These are phyloP conservation scores for Zygothrica quintamaculata DNA, from an alignment of 2,888 invertebrate genomes.

Conservation along the genomic window DNA sequence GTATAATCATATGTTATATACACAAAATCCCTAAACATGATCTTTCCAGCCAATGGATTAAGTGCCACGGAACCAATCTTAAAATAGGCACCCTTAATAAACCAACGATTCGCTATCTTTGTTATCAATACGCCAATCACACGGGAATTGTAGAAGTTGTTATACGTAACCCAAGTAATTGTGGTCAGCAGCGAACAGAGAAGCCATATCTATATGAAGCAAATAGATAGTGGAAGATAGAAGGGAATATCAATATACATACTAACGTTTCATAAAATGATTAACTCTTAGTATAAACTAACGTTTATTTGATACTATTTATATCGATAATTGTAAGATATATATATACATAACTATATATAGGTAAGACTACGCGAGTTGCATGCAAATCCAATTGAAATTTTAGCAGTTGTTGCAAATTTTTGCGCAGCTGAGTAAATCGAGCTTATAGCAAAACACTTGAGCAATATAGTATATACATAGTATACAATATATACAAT, in stretches of 20 bases:
- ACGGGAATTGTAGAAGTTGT: slow-evolving; percentile 97
- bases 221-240: slow-evolving; percentile 19
- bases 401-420: no score
- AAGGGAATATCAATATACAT: background rate
- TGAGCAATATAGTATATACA: no score
- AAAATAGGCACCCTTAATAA: slow-evolving; percentile 93
- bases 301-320: no score
- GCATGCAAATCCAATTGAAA: no score
- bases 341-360: no score
- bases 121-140: slow-evolving; percentile 96
- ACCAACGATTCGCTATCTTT: slow-evolving; percentile 93
- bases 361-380: no score
- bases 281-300: background rate
- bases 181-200: slow-evolving; percentile 92
- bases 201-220: slow-evolving; percentile 86
- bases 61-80: slow-evolving; percentile 97
- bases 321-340: no score
- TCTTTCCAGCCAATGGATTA: slow-evolving; percentile 98
- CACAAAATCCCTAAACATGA: slow-evolving; percentile 98
- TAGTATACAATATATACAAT: no score
- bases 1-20: slow-evolving; percentile 97
- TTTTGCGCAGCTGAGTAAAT: background rate
- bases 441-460: slow-evolving; percentile 9
- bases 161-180: slow-evolving; percentile 96
- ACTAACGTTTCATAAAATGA: background rate